These are phyloP conservation scores for Scomber scombrus DNA, from an alignment of 2,113 vertebrate genomes.

Conservation along the genomic window DNA sequence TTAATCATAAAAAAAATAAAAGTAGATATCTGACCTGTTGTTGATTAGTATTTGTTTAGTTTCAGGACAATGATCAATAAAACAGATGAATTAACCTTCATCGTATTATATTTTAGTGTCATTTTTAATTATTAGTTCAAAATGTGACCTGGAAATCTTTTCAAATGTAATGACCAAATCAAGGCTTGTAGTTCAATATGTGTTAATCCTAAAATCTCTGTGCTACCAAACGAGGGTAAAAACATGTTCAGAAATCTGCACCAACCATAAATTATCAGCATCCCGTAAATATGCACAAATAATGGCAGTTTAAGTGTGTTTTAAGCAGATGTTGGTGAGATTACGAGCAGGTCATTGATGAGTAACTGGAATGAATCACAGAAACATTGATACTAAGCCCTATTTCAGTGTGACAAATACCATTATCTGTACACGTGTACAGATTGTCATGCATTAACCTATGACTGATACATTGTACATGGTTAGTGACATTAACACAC, in stretches of 20 bases:
- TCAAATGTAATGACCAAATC: background rate
- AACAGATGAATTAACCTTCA: background rate
- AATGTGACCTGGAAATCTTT: background rate
- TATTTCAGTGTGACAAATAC: conserved; percentile 68
- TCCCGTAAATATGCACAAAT: conserved; percentile 48
- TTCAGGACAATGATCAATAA: background rate
- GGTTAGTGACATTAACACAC: conserved; percentile 56
- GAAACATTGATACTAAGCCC: conserved; percentile 61
- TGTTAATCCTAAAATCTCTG: background rate
- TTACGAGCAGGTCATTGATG: conserved; percentile 31
- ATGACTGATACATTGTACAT: conserved; percentile 71
- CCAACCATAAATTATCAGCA: conserved; percentile 26
- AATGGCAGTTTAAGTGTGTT: conserved; percentile 28
- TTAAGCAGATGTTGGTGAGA: conserved; percentile 41
- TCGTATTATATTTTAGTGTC: background rate
- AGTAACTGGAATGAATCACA: conserved; percentile 44
- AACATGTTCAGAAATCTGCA: conserved; percentile 59
- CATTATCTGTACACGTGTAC: conserved; percentile 68
- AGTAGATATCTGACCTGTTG: background rate
- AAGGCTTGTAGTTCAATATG: background rate
- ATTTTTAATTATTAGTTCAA: background rate
- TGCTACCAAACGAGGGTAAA: conserved; percentile 51
- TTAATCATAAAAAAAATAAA: background rate
- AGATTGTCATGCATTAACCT: conserved; percentile 84
- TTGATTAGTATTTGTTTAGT: background rate